These are phyloP conservation scores for Papilio polyxenes DNA, from an alignment of 1,140 invertebrate species.

Conservation along the genomic window DNA sequence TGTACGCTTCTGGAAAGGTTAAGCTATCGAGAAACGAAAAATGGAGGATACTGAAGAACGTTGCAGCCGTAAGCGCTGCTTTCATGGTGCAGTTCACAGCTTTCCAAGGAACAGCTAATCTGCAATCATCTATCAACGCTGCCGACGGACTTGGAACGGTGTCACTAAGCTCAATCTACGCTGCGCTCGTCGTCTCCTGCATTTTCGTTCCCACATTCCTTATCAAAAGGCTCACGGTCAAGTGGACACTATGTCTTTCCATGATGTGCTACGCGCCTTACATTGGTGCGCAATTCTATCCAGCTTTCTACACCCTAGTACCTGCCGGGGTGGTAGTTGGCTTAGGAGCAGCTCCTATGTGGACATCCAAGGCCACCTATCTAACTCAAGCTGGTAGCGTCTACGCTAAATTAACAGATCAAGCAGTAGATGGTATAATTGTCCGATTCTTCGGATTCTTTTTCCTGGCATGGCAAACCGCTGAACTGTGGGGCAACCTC, in stretches of 20 bases:
- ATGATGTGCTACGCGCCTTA: slow-evolving; percentile 97
- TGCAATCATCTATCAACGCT: slow-evolving; percentile 93
- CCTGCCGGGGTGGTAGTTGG: slow-evolving; percentile 94
- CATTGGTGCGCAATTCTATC: slow-evolving; percentile 96
- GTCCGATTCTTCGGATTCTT: slow-evolving; percentile 98
- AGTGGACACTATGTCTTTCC: slow-evolving; percentile 95
- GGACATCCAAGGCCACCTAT: slow-evolving; percentile 98
- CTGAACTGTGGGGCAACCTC: slow-evolving; percentile 97
- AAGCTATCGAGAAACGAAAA: slow-evolving; percentile 89
- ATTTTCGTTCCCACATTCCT: slow-evolving; percentile 95
- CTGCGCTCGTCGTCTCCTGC: slow-evolving; percentile 93
- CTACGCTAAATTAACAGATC: slow-evolving; percentile 92
- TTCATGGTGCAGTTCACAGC: slow-evolving; percentile 97
- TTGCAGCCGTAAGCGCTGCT: slow-evolving; percentile 90
- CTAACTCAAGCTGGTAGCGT: slow-evolving; percentile 95
- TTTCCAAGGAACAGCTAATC: slow-evolving; percentile 93
- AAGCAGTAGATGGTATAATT: slow-evolving; percentile 93
- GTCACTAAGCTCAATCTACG: slow-evolving; percentile 93
- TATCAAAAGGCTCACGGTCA: slow-evolving; percentile 94
- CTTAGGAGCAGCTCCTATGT: slow-evolving; percentile 96
- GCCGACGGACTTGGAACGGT: slow-evolving; percentile 91
- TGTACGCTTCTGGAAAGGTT: slow-evolving; percentile 86
- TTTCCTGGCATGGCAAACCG: slow-evolving; percentile 97
- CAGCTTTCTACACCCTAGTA: slow-evolving; percentile 93
- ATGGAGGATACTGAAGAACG: slow-evolving; percentile 94